These are phyloP conservation scores for Gopherus flavomarginatus DNA, from an alignment of 2,113 vertebrate species.

Conservation along the genomic window DNA sequence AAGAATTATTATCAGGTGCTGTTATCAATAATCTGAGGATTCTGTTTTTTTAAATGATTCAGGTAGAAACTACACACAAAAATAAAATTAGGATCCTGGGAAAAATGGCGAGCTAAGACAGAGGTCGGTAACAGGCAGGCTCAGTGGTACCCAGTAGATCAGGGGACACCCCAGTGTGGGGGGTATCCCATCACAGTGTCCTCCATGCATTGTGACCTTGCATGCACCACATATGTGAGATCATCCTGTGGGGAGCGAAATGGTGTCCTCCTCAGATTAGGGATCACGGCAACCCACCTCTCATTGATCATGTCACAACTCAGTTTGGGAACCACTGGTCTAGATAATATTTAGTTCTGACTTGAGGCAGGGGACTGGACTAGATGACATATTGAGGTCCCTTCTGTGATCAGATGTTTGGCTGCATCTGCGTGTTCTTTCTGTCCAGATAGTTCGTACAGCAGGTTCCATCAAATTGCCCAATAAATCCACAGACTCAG, in stretches of 20 bases:
- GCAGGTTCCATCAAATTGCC: too few relatives aligned
- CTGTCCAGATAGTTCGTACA: too few relatives aligned
- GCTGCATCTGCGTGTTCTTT: too few relatives aligned
- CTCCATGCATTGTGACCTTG: neutral
- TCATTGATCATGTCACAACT: neutral
- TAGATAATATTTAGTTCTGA: neutral
- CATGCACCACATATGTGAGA: neutral
- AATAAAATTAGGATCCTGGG: neutral
- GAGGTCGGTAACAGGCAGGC: too few relatives aligned
- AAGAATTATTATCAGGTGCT: slow-evolving; percentile 24
- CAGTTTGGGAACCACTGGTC: neutral
- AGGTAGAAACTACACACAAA: neutral
- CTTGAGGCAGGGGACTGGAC: neutral
- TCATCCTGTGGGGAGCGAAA: neutral
- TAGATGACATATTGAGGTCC: neutral
- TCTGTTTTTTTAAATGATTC: neutral
- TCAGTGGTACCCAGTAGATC: too few relatives aligned
- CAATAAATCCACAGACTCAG: too few relatives aligned
- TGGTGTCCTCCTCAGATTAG: neutral
- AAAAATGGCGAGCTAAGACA: neutral
- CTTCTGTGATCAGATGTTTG: neutral
- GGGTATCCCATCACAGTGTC: too few relatives aligned
- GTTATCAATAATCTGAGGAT: neutral
- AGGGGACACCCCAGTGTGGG: too few relatives aligned
- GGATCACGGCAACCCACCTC: neutral